These are phyloP conservation scores for Cotesia glomerata DNA, from an alignment of 1,140 invertebrate species.

Conservation along the genomic window DNA sequence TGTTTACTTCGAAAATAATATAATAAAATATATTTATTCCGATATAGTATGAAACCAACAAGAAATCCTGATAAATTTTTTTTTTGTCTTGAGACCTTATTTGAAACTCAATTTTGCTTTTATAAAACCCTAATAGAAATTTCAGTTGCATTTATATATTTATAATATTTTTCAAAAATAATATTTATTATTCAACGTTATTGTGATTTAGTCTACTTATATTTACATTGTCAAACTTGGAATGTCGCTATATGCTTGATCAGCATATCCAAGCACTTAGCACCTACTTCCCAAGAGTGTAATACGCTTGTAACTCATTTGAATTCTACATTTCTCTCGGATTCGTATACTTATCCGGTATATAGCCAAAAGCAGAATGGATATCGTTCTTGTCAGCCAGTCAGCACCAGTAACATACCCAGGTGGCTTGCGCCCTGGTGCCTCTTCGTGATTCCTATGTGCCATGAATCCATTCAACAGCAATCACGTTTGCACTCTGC, in stretches of 20 bases:
- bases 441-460: not conserved
- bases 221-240: not conserved
- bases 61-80: too few relatives aligned
- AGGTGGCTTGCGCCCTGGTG: not conserved
- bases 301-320: slow-evolving; percentile 62
- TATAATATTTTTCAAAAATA: not conserved
- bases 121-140: too few relatives aligned
- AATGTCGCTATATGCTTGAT: slow-evolving; percentile 54
- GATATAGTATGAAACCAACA: too few relatives aligned
- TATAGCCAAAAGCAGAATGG: slow-evolving; percentile 28
- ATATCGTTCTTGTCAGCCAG: slow-evolving; percentile 38
- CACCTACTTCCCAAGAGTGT: slow-evolving; percentile 63
- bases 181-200: slow-evolving; percentile 21
- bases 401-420: not conserved
- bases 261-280: slow-evolving; percentile 63
- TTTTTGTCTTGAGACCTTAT: too few relatives aligned
- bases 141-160: too few relatives aligned
- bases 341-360: slow-evolving; percentile 27
- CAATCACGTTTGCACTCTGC: slow-evolving; percentile 8
- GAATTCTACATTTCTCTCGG: slow-evolving; percentile 61
- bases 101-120: too few relatives aligned
- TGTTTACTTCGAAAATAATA: too few relatives aligned
- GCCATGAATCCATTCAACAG: not conserved
- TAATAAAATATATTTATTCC: too few relatives aligned
- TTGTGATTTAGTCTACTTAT: slow-evolving; percentile 41